These are phyloP conservation scores for Leiothrix lutea DNA, from an alignment of 2,113 vertebrate genomes.

Conservation along the genomic window DNA sequence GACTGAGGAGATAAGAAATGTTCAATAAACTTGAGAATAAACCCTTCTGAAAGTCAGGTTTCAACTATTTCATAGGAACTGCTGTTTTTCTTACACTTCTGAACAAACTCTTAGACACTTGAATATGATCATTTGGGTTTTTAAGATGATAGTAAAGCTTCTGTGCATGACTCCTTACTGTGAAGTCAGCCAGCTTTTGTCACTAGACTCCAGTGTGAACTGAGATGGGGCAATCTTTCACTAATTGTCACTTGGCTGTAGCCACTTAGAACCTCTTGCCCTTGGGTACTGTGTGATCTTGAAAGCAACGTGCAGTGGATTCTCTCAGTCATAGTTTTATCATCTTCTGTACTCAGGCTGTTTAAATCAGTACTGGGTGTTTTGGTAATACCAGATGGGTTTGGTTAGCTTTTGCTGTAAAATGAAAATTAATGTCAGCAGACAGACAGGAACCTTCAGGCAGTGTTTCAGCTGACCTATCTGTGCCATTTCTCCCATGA, in stretches of 20 bases:
- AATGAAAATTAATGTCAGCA: slow-evolving; percentile 21
- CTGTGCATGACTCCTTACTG: not conserved
- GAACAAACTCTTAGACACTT: not conserved
- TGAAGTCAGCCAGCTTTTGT: not conserved
- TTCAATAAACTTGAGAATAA: not conserved
- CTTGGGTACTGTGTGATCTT: slow-evolving; percentile 22
- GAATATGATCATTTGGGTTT: not conserved
- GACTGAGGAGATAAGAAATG: not conserved
- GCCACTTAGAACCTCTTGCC: slow-evolving; percentile 43
- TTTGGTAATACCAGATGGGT: slow-evolving; percentile 62
- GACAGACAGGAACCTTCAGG: slow-evolving; percentile 16
- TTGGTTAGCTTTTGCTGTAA: not conserved
- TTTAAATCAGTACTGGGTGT: slow-evolving; percentile 24
- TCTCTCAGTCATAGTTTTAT: slow-evolving; percentile 55
- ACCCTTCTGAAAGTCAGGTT: not conserved
- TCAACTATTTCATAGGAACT: not conserved
- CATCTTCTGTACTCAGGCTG: slow-evolving; percentile 22
- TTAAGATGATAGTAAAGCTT: not conserved
- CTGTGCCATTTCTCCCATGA: slow-evolving; percentile 35
- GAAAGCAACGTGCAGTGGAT: slow-evolving; percentile 37
- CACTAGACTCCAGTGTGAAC: slow-evolving; percentile 6
- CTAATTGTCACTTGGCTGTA: slow-evolving; percentile 31
- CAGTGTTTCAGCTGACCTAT: slow-evolving; percentile 49
- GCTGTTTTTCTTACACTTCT: not conserved
- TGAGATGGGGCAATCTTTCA: not conserved